Conservation (phyloP, 1,140 invertebrate species). For the Nylanderia fulva region DNA sequence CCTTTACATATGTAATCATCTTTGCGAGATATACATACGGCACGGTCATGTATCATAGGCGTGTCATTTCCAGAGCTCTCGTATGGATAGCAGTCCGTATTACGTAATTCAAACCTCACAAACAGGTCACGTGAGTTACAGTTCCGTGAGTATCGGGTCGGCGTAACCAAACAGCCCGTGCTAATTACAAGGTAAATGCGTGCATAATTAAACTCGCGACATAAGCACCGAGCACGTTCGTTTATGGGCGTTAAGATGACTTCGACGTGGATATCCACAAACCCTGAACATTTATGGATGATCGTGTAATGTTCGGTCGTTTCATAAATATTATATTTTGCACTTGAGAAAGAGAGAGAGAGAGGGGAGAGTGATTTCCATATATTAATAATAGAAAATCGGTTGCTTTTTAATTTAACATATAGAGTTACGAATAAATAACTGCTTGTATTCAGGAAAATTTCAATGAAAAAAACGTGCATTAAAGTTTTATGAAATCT, state of each 20-base stretch:
- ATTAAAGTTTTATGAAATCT: too few species aligned
- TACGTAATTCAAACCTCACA: conserved; percentile 74
- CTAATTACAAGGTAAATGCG: conserved; percentile 74
- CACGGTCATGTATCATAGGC: conserved; percentile 71
- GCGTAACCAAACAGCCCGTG: conserved; percentile 68
- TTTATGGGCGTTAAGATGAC: conserved; percentile 70
- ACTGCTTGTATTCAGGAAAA: not conserved
- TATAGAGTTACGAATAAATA: not conserved
- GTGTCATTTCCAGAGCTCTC: conserved; percentile 72
- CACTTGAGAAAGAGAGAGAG: not conserved
- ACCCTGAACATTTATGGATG: not conserved
- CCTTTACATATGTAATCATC: conserved; percentile 32
- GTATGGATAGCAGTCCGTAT: conserved; percentile 57
- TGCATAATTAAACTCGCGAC: conserved; percentile 73
- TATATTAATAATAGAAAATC: not conserved
- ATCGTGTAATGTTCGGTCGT: conserved; percentile 14
- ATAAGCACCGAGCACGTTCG: conserved; percentile 32
- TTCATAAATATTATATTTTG: conserved; percentile 24
- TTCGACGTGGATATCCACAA: conserved; percentile 38
- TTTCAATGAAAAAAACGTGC: too few species aligned
- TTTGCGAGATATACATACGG: conserved; percentile 49
- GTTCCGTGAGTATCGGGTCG: conserved; percentile 70
- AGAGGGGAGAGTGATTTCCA: too few species aligned
- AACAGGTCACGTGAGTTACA: conserved; percentile 74
- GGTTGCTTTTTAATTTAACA: not conserved